Base-by-base conservation (phyloP, 2,888 invertebrate genomes). In the Papilio elwesi region DNA sequence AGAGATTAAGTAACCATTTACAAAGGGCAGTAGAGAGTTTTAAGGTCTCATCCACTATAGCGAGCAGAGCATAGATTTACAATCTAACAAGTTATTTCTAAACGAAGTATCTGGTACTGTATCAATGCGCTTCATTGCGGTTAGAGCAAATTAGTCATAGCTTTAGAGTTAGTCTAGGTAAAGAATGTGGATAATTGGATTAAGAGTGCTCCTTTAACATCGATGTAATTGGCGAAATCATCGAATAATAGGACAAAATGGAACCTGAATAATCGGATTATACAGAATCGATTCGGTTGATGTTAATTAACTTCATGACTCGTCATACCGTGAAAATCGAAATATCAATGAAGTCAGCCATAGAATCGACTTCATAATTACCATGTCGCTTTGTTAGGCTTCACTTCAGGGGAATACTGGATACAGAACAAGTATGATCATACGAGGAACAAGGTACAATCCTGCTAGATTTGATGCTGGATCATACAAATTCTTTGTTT, bases 311-410 rank as follows among this genome's bases (percentile, higher is more conserved):
- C 43, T 62, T 62, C 43, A 43, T 62, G 43, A 62, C 43, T 62
- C 59, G 43, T 62, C 10, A 62, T 62, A 15, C 59, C 59, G 15
- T 62, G 59, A 43, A 38, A 62, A 62, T 62, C 43, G 57, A 59
- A 38, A 36, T 59, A 59, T 59, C 57, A 43, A 15, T 52, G 52
- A 57, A 57, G 10, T 62, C 59, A 43, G 38, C 59, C 38, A 38
- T n/a, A 59, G 38, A 62, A 43, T 62, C n/a, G 43, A 59, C 36
- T 43, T 7, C 43, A 13, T 36, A 15, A 11, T 62, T n/a, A 62
- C n/a, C 57, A 38, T 43, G 15, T 62, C 57, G 12, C 57, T 43
- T 43, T 62, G 43, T 62, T 43, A 62, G 59, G 6, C 59, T 38
- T n/a, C 43, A 62, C 43, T 62, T 62, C 43, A 9, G 43, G 43